Evolutionary conservation across 2,888 invertebrate genomes (phyloP).

Genomic region (Seladonia tumulorum): DNA sequence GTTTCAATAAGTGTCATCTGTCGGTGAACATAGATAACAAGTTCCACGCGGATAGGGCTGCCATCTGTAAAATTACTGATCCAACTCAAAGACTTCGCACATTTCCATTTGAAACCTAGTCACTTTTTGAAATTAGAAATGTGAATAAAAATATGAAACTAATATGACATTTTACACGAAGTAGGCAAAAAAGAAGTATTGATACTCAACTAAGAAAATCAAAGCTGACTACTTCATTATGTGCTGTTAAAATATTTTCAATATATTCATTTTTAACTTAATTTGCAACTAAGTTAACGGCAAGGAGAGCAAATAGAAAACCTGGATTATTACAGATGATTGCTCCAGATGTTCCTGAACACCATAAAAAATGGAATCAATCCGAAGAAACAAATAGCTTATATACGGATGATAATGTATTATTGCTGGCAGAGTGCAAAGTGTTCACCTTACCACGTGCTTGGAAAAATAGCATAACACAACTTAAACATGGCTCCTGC

Average conservation of each 20-base stretch:
- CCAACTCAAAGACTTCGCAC: not conserved
- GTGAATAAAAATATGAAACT: not conserved
- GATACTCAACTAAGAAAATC: not conserved
- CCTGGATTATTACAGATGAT: not conserved
- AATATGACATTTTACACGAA: not conserved
- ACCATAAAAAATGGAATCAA: not conserved
- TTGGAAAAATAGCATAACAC: not conserved
- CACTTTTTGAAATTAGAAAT: not conserved
- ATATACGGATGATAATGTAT: not conserved
- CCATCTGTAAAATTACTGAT: not conserved
- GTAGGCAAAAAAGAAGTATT: not conserved
- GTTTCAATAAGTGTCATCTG: not conserved
- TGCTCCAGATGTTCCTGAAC: not conserved
- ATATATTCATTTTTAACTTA: no score
- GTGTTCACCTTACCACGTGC: conserved; percentile 14
- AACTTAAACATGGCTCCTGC: conserved; percentile 74
- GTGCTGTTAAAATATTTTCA: not conserved
- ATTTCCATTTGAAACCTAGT: not conserved
- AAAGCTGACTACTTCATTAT: not conserved
- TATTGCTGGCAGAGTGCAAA: not conserved
- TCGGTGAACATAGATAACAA: not conserved
- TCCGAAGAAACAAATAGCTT: not conserved
- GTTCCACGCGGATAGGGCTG: not conserved
- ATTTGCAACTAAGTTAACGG: not conserved
- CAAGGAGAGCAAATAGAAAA: not conserved